Conservation (phyloP, 2,113 vertebrate species). For the Muscicapa adusta region DNA sequence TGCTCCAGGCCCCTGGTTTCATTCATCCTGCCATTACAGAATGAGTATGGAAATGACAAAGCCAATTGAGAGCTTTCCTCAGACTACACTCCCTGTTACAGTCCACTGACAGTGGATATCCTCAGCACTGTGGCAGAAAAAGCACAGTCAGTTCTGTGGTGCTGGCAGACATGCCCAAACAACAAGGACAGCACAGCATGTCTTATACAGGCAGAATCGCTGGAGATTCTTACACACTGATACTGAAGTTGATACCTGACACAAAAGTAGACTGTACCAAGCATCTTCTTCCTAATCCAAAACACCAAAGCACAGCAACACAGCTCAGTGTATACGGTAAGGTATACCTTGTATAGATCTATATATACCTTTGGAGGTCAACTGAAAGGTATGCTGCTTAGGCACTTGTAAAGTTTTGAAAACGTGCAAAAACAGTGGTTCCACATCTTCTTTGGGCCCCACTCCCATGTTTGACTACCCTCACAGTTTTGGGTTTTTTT, state of each 20-base stretch:
- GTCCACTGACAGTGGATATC: neutral
- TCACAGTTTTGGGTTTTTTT: rapidly evolving
- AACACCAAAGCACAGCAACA: neutral
- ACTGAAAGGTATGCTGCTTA: neutral
- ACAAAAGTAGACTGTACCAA: neutral
- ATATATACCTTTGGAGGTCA: neutral
- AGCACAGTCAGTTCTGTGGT: rapidly evolving
- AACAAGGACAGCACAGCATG: neutral
- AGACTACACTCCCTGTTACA: rapidly evolving
- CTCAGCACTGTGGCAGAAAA: neutral
- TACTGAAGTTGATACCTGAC: neutral
- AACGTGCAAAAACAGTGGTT: rapidly evolving
- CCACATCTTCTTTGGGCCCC: neutral
- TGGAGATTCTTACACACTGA: neutral
- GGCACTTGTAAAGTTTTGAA: neutral
- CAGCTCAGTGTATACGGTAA: rapidly evolving
- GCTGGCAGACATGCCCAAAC: rapidly evolving
- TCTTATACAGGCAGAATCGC: neutral
- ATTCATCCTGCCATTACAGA: neutral
- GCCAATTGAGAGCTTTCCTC: rapidly evolving
- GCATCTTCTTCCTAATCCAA: neutral
- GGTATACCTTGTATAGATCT: neutral
- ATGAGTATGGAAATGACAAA: rapidly evolving
- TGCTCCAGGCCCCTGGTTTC: neutral
- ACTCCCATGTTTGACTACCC: neutral